These are phyloP conservation scores for Myotis yumanensis DNA, from an alignment of 2,113 vertebrate genomes.

Conservation along the genomic window DNA sequence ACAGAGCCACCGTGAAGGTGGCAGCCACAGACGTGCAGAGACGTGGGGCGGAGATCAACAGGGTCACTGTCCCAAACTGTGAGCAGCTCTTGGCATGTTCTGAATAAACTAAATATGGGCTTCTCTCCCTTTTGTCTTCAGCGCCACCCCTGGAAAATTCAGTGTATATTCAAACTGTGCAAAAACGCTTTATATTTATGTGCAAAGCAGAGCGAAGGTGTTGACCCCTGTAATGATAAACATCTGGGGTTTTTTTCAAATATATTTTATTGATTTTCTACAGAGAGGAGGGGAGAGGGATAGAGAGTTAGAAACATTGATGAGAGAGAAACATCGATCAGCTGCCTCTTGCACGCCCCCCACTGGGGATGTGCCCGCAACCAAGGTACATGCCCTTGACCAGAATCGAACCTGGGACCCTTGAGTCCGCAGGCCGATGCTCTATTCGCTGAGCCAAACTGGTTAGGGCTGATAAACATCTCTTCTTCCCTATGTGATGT, in stretches of 20 bases:
- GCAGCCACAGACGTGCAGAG: rapidly evolving
- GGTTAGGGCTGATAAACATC: not conserved
- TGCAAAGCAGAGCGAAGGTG: not conserved
- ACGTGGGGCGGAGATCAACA: rapidly evolving
- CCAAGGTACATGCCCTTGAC: too few relatives aligned
- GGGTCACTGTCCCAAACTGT: rapidly evolving
- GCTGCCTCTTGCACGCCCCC: too few relatives aligned
- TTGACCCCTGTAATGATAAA: not conserved
- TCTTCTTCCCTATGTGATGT: not conserved
- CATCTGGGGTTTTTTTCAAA: too few relatives aligned
- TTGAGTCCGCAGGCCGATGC: too few relatives aligned
- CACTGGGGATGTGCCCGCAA: too few relatives aligned
- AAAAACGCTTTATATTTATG: not conserved
- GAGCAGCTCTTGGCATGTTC: not conserved
- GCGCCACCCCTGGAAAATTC: not conserved
- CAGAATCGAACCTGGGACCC: too few relatives aligned
- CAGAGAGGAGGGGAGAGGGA: too few relatives aligned
- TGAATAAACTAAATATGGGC: not conserved
- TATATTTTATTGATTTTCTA: too few relatives aligned
- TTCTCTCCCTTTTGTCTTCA: not conserved
- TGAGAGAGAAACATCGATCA: too few relatives aligned
- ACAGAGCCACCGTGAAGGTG: rapidly evolving
- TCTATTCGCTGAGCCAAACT: too few relatives aligned
- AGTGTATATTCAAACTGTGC: not conserved
- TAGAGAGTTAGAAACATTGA: too few relatives aligned